These are phyloP conservation scores for Ondatra zibethicus DNA, from an alignment of 2,113 vertebrate species.

Conservation along the genomic window DNA sequence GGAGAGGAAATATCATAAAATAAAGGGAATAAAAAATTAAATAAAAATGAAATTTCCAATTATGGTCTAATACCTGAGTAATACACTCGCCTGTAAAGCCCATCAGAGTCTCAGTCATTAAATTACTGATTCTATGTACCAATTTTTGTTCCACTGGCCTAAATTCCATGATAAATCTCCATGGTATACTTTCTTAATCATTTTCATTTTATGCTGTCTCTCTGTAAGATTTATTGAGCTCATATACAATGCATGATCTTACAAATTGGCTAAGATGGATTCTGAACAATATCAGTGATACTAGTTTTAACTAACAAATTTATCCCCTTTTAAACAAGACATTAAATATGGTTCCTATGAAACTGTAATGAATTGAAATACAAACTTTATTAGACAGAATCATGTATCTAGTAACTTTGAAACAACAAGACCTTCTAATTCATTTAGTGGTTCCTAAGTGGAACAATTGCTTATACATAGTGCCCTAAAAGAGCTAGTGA, in stretches of 20 bases:
- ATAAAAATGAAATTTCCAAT: not conserved
- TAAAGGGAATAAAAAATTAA: not conserved
- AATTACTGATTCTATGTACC: not conserved
- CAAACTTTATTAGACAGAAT: not conserved
- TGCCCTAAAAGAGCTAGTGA: not conserved
- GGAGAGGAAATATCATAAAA: not conserved
- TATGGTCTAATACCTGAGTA: not conserved
- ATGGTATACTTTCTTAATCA: not conserved
- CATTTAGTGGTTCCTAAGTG: not conserved
- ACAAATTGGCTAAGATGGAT: not conserved
- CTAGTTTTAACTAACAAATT: not conserved
- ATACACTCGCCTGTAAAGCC: not conserved
- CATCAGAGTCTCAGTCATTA: not conserved
- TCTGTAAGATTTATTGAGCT: not conserved
- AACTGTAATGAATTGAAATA: not conserved
- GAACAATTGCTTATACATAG: not conserved
- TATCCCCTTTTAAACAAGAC: not conserved
- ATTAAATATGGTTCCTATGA: not conserved
- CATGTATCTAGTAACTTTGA: not conserved
- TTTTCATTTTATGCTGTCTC: not conserved
- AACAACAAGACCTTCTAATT: not conserved
- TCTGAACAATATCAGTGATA: not conserved
- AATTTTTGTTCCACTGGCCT: not conserved
- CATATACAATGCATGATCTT: not conserved
- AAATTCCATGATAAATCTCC: slow-evolving; percentile 5